phyloP scores from a whole-genome alignment of 2,888 invertebrate genomes.

The Nomada hirtipes region DNA sequence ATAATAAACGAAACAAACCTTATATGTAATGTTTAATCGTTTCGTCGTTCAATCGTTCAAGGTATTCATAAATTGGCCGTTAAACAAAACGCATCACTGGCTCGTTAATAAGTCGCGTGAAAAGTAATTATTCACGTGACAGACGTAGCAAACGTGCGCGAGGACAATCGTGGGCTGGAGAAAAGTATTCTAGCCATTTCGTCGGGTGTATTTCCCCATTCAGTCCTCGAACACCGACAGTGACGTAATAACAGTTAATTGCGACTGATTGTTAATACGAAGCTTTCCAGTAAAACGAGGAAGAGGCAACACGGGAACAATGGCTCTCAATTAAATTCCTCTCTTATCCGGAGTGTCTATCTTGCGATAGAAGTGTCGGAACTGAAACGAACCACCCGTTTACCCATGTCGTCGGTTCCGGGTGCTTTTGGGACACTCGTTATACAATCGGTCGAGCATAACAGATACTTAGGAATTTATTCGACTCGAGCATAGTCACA shows the following conservation, averaged over 20 bases:
- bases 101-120: background rate
- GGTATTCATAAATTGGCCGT: background rate
- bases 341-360: conserved; percentile 56
- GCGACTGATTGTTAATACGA: conserved; percentile 51
- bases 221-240: conserved; percentile 11
- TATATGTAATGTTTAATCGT: too few relatives aligned
- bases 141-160: background rate
- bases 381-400: conserved; percentile 23
- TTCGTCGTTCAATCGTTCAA: too few relatives aligned
- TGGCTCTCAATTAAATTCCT: conserved; percentile 55
- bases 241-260: conserved; percentile 53
- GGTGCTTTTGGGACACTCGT: conserved; percentile 43
- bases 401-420: background rate
- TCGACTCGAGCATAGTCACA: background rate
- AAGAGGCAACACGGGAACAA: conserved; percentile 54
- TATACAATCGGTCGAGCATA: conserved; percentile 33
- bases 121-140: background rate
- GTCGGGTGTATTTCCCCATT: conserved; percentile 13
- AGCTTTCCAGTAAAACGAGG: conserved; percentile 53
- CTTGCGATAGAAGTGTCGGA: conserved; percentile 52
- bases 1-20: too few relatives aligned
- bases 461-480: background rate
- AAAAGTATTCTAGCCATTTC: conserved; percentile 12
- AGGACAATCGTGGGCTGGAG: background rate
- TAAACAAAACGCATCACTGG: background rate